Conservation (phyloP, 2,888 invertebrate species). For the Acrobasis consociella region DNA sequence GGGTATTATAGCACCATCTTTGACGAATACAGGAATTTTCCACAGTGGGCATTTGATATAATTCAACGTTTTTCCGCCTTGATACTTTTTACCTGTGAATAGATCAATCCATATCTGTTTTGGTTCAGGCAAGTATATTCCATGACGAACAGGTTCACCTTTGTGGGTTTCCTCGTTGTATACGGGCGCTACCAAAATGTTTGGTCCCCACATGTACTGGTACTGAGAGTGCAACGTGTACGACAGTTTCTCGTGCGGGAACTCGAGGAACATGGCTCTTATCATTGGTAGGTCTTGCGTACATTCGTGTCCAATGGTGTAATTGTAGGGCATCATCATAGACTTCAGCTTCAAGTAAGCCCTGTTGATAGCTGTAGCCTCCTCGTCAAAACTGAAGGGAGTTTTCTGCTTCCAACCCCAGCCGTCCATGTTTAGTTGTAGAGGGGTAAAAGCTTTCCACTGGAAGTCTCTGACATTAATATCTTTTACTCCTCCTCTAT, state of each 20-base stretch:
- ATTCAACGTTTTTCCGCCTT: conserved; percentile 68
- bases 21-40: conserved; percentile 71
- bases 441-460: conserved; percentile 75
- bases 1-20: conserved; percentile 72
- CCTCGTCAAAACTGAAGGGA: conserved; percentile 64
- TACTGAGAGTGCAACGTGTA: conserved; percentile 69
- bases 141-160: conserved; percentile 51
- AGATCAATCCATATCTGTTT: conserved; percentile 71
- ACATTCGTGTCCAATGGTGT: conserved; percentile 62
- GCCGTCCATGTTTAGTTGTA: conserved; percentile 76
- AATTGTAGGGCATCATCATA: conserved; percentile 72
- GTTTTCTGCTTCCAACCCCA: conserved; percentile 69
- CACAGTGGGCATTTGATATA: conserved; percentile 61
- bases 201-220: conserved; percentile 77
- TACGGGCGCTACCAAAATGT: conserved; percentile 68
- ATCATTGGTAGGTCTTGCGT: conserved; percentile 66
- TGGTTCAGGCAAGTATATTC: conserved; percentile 61
- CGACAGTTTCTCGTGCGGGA: conserved; percentile 53
- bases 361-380: conserved; percentile 62
- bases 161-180: conserved; percentile 46
- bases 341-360: conserved; percentile 74
- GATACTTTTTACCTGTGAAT: conserved; percentile 67
- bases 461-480: conserved; percentile 72
- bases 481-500: conserved; percentile 55
- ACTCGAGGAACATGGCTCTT: conserved; percentile 73